Conservation (phyloP, 2,113 vertebrate species). For the Oreochromis spilurus region DNA sequence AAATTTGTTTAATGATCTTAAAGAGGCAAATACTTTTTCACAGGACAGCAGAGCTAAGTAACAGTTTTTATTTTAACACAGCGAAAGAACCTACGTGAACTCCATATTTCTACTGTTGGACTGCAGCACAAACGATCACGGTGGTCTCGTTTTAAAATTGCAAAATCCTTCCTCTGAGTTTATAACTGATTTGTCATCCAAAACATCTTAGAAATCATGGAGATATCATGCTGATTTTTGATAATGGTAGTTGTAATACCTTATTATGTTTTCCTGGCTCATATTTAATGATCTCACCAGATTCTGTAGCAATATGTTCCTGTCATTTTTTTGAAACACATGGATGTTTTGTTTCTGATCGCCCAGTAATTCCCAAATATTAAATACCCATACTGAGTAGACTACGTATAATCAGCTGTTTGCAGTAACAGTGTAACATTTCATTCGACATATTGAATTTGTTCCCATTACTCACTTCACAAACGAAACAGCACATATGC, state of each 20-base stretch:
- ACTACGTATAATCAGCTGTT: not conserved
- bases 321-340: not conserved
- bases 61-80: no score
- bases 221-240: not conserved
- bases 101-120: not conserved
- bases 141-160: not conserved
- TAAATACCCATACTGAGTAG: not conserved
- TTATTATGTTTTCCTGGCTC: not conserved
- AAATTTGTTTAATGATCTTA: not conserved
- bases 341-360: not conserved
- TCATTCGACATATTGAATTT: not conserved
- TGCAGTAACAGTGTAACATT: not conserved
- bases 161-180: not conserved
- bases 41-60: no score
- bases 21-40: not conserved
- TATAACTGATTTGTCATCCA: not conserved
- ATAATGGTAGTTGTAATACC: not conserved
- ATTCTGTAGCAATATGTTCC: not conserved
- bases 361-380: not conserved
- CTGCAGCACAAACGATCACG: not conserved
- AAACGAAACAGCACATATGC: slow-evolving; percentile 5
- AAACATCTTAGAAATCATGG: not conserved
- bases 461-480: not conserved
- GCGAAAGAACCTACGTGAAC: rapidly evolving
- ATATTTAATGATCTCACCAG: not conserved